Percentiles rank a stretch among this genome's conserved stretches.
These are phyloP conservation scores for Hystrix cristata DNA, from an alignment of 2,113 vertebrate genomes.

Conservation along the genomic window DNA sequence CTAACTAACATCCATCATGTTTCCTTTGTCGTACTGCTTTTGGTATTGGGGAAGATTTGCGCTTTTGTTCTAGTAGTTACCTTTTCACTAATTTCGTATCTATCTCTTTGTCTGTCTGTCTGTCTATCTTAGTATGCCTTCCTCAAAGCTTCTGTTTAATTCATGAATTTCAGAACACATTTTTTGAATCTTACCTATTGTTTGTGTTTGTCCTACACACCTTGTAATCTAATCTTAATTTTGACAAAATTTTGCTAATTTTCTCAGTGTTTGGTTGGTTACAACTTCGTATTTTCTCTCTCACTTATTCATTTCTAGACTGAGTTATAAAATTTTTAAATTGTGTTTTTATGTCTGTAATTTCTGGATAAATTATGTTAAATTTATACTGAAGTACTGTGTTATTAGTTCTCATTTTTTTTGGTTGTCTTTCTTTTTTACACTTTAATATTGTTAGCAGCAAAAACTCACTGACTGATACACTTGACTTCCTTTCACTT, in stretches of 20 bases:
- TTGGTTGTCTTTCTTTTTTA: not conserved
- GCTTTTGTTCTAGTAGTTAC: slow-evolving; percentile 7
- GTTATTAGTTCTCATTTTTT: not conserved
- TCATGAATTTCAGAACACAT: slow-evolving; percentile 20
- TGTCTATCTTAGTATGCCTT: not conserved
- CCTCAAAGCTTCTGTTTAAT: slow-evolving; percentile 17
- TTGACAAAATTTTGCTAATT: not conserved
- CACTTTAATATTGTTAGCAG: not conserved
- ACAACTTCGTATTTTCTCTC: not conserved
- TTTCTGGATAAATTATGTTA: slow-evolving; percentile 9
- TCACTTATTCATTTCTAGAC: not conserved
- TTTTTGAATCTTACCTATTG: slow-evolving; percentile 12
- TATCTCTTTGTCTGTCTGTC: no score
- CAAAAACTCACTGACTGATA: not conserved
- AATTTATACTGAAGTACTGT: not conserved
- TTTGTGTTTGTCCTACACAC: not conserved
- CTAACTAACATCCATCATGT: not conserved
- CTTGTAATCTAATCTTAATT: slow-evolving; percentile 31
- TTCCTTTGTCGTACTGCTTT: slow-evolving; percentile 5
- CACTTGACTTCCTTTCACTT: not conserved
- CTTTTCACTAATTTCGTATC: not conserved
- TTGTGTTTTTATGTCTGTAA: not conserved
- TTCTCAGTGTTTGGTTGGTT: not conserved
- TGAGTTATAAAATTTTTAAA: not conserved
- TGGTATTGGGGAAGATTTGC: slow-evolving; percentile 1